phyloP scores from a whole-genome alignment of 2,888 invertebrate species.

The Lobophora halterata region DNA sequence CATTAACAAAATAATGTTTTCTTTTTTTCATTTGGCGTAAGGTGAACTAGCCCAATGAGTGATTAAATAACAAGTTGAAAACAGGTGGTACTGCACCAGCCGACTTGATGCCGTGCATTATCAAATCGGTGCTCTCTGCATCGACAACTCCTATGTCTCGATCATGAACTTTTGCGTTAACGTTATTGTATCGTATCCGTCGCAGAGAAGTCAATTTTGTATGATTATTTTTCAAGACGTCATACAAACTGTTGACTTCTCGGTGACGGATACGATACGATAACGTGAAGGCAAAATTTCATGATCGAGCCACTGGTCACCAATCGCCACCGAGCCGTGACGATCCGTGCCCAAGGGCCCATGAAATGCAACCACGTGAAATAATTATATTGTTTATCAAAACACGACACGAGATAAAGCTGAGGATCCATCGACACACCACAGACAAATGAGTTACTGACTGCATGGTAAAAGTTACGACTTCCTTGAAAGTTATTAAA shows the following conservation, averaged over 20 bases:
- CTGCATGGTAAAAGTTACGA: slow-evolving; percentile 20
- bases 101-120: slow-evolving; percentile 43
- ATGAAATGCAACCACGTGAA: slow-evolving; percentile 54
- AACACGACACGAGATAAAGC: slow-evolving; percentile 29
- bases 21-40: slow-evolving; percentile 30
- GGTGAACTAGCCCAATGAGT: slow-evolving; percentile 33
- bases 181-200: too few relatives aligned
- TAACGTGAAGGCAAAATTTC: too few relatives aligned
- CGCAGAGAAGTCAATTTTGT: too few relatives aligned
- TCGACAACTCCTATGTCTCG: slow-evolving; percentile 48
- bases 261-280: too few relatives aligned
- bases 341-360: slow-evolving; percentile 64
- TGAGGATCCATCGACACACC: slow-evolving; percentile 25
- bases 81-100: slow-evolving; percentile 37
- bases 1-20: slow-evolving; percentile 25
- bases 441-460: slow-evolving; percentile 10
- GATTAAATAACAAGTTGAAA: slow-evolving; percentile 48
- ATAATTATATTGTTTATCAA: slow-evolving; percentile 37
- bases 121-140: slow-evolving; percentile 63
- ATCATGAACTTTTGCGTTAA: too few relatives aligned
- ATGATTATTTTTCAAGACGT: too few relatives aligned
- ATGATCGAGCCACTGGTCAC: too few relatives aligned
- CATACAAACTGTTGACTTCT: too few relatives aligned
- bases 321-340: slow-evolving; percentile 40
- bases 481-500: slow-evolving; percentile 29